Percentiles rank a stretch among this genome's conserved stretches.
phyloP scores from a whole-genome alignment of 2,113 vertebrate genomes.

The Jacana jacana region DNA sequence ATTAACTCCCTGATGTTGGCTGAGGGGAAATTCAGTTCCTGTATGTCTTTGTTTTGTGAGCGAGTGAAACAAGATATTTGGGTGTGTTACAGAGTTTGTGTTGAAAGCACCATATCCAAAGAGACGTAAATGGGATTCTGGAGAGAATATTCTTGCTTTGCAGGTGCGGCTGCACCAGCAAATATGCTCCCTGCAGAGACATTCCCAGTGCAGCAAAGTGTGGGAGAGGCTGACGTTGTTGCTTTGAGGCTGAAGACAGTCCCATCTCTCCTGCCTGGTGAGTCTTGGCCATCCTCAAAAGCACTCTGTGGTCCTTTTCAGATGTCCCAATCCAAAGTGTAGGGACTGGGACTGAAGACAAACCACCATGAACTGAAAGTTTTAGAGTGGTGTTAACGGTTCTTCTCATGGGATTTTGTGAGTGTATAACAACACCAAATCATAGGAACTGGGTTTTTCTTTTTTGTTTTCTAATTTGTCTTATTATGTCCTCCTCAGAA shows the following conservation, averaged over 20 bases:
- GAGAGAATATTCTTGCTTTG: neutral
- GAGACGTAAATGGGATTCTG: neutral
- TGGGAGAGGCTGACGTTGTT: neutral
- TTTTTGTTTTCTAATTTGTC: neutral
- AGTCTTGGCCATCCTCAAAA: neutral
- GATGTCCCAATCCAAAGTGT: fast-evolving
- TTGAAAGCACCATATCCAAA: neutral
- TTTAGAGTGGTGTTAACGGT: neutral
- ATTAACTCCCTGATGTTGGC: neutral
- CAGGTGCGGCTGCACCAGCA: neutral
- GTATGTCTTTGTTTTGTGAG: neutral
- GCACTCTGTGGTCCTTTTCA: neutral
- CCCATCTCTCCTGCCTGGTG: neutral
- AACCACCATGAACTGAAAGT: neutral
- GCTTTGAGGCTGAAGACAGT: neutral
- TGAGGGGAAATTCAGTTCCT: neutral
- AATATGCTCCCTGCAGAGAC: neutral
- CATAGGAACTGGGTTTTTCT: neutral
- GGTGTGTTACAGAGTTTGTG: neutral
- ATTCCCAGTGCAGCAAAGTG: neutral
- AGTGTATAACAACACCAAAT: neutral
- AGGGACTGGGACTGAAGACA: neutral
- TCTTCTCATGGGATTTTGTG: neutral
- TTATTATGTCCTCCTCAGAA: neutral
- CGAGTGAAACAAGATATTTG: neutral